Evolutionary conservation across 2,888 invertebrate species (phyloP).

Genomic region (Microctonus brassicae): DNA sequence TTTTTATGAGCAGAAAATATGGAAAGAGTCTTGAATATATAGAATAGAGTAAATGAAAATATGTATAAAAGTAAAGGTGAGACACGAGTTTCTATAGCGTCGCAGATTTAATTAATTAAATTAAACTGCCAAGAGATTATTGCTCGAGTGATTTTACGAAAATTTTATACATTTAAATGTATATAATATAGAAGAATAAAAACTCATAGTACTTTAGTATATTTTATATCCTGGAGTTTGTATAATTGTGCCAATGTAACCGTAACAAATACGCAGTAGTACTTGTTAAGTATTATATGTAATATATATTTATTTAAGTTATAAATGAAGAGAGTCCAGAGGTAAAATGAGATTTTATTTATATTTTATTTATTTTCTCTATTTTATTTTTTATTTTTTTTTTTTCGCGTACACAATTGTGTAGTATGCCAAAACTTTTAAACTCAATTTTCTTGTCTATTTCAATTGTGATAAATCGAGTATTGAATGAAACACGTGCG

Average conservation of each 20-base stretch:
- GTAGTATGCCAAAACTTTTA: background rate
- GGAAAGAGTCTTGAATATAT: background rate
- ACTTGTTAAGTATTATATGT: background rate
- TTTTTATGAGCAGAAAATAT: too few relatives aligned
- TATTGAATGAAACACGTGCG: too few relatives aligned
- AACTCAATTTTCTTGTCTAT: background rate
- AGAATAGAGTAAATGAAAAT: slow-evolving; percentile 7
- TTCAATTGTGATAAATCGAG: background rate
- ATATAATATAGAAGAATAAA: background rate
- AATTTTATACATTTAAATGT: background rate
- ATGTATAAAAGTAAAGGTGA: slow-evolving; percentile 9
- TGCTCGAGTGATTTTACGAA: slow-evolving; percentile 22
- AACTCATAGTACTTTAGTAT: background rate
- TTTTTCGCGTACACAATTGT: background rate
- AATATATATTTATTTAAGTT: background rate
- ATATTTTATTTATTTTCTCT: too few relatives aligned
- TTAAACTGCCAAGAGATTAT: slow-evolving; percentile 43
- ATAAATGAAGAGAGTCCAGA: background rate
- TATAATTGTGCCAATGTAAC: background rate
- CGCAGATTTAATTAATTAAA: slow-evolving; percentile 56
- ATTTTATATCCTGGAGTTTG: background rate
- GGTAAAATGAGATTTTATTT: background rate
- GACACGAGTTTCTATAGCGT: slow-evolving; percentile 31
- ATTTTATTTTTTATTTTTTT: background rate
- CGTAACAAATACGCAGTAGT: background rate